phyloP scores from a whole-genome alignment of 2,113 vertebrate genomes.

The Pygoscelis adeliae region DNA sequence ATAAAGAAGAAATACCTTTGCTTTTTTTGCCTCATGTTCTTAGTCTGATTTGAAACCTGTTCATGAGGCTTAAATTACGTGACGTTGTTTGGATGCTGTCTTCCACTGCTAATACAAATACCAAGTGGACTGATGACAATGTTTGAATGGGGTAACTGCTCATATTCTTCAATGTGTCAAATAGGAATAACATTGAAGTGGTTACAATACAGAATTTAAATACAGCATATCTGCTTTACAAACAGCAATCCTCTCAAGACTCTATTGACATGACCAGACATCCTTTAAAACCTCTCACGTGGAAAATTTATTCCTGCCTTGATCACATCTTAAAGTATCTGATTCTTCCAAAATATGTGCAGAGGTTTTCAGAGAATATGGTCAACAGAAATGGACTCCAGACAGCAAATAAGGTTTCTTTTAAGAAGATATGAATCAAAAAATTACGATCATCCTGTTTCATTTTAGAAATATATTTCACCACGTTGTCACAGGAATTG shows the following conservation, averaged over 20 bases:
- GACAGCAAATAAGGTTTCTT: background rate
- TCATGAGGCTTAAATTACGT: background rate
- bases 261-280: background rate
- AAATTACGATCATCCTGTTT: background rate
- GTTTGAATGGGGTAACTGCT: background rate
- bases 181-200: background rate
- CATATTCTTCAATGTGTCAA: background rate
- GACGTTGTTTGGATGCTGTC: background rate
- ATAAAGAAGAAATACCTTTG: background rate
- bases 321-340: background rate
- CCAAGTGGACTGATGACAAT: background rate
- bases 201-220: background rate
- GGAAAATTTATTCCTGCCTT: background rate
- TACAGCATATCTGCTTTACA: background rate
- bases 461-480: background rate
- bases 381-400: background rate
- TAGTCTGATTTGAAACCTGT: background rate
- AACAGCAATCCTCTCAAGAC: background rate
- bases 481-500: background rate
- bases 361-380: background rate
- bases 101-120: background rate
- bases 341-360: background rate
- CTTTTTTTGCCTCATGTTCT: background rate
- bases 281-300: background rate
- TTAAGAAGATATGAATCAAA: background rate